phyloP scores from a whole-genome alignment of 2,888 invertebrate species.

The Diarsia mendica region DNA sequence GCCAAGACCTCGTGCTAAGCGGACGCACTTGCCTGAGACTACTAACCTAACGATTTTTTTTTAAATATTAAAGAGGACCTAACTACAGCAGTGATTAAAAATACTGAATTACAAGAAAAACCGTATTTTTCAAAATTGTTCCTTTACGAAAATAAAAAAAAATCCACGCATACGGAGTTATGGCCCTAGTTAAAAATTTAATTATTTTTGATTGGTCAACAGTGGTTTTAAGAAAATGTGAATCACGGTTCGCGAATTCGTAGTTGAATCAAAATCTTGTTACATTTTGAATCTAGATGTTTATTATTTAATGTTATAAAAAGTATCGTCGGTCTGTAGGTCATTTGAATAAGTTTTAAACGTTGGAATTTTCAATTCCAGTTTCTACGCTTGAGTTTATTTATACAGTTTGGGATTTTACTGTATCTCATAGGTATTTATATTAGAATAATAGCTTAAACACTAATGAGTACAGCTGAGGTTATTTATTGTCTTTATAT shows the following conservation, averaged over 20 bases:
- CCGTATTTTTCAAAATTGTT: not conserved
- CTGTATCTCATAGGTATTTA: not conserved
- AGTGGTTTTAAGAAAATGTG: conserved; percentile 3
- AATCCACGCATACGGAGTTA: too few species aligned
- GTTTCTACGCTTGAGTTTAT: conserved; percentile 2
- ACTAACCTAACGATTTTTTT: too few species aligned
- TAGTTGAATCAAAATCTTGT: conserved; percentile 10
- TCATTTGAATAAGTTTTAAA: conserved; percentile 22
- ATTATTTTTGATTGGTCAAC: not conserved
- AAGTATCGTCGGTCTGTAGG: not conserved
- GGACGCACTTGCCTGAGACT: not conserved
- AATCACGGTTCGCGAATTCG: not conserved
- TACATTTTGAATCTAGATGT: not conserved
- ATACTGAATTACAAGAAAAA: not conserved
- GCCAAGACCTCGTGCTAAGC: not conserved
- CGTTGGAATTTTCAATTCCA: not conserved
- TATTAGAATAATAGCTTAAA: not conserved
- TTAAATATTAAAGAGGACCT: too few species aligned
- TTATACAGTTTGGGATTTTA: not conserved
- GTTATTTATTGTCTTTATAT: not conserved
- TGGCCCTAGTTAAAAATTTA: too few species aligned
- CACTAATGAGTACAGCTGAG: not conserved
- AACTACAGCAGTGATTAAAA: not conserved
- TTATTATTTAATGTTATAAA: conserved; percentile 25
- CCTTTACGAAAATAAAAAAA: too few species aligned